phyloP scores from a whole-genome alignment of 2,888 invertebrate species.

The Drosophila incognita region DNA sequence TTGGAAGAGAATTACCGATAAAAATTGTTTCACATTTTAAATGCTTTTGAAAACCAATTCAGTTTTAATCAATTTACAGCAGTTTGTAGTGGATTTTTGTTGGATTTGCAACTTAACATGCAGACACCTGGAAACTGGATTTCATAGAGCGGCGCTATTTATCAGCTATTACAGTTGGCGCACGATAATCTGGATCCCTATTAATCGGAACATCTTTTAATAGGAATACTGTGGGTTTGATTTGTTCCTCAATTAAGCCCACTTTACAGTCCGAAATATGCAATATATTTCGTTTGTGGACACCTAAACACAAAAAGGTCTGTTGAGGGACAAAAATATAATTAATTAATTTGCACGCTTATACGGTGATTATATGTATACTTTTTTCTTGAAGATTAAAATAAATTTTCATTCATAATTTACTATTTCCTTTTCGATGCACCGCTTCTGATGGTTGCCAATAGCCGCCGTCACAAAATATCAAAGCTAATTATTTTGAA shows the following conservation, averaged over 20 bases:
- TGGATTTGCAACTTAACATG: neutral
- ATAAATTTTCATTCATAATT: neutral
- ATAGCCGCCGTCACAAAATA: neutral
- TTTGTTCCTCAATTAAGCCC: neutral
- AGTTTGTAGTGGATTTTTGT: neutral
- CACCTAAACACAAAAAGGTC: neutral
- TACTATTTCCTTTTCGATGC: neutral
- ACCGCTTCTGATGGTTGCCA: neutral
- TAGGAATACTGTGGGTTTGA: neutral
- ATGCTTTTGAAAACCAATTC: neutral
- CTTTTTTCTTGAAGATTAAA: neutral
- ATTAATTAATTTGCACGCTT: neutral
- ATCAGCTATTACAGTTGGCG: too few species aligned
- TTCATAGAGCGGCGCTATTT: neutral
- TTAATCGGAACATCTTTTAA: neutral
- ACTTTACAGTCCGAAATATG: neutral
- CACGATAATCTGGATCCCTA: neutral
- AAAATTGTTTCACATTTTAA: neutral
- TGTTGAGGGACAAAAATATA: neutral
- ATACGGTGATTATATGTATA: too few species aligned
- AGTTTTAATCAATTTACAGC: neutral
- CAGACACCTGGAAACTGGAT: neutral
- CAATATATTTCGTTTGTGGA: neutral
- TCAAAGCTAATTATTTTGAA: neutral
- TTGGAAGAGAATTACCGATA: neutral